Base-by-base conservation (phyloP, 2,113 vertebrate genomes). In the Lagopus muta region DNA sequence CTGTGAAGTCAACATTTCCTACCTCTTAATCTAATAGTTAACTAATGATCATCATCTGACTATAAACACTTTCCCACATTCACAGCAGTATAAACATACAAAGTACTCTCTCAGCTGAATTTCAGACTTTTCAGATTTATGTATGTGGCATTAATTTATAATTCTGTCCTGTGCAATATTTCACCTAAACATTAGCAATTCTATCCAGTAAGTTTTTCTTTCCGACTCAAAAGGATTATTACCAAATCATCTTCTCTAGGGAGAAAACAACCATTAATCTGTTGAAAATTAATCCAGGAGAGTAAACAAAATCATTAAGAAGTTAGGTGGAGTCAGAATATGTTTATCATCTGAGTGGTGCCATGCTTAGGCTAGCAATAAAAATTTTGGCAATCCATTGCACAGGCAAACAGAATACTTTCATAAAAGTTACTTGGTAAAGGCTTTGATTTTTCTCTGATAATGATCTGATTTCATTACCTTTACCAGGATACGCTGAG, bases 221-320 rank as follows among this genome's bases (percentile, higher is more conserved):
- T 79, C 30, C 69, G 45, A 60, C 62, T 40, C 2, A 4, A 34
- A 94, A 90, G 52, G 47, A 65, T 90, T 94, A 72, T 67, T 90
- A 90, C 61, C 71, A 58, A 76, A 93, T 86, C 62, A 75, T 73
- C 86, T 92, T 93, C 57, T 79, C 54, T 61, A 69, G 77, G 65
- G 93, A 82, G 40, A 82, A 92, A 92, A 69, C 66, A 89, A 77
- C 73, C 82, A 89, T 95, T 92, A 93, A 95, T 95, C 90, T 84
- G 36, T 62, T 86, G 45, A 73, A 93, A 95, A 72, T 34, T 40
- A 84, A 84, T 83, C 34, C 82, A 8, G 38, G 70, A 82, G 27
- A 84, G 62, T 89, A 95, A 95, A 93, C 86, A 96, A 74, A 92
- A 76, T 87, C 66, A 94, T 89, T 79, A 89, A 75, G 61, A 86